Evolutionary conservation across 1,140 invertebrate species (phyloP).

Genomic region (Cydia amplana): DNA sequence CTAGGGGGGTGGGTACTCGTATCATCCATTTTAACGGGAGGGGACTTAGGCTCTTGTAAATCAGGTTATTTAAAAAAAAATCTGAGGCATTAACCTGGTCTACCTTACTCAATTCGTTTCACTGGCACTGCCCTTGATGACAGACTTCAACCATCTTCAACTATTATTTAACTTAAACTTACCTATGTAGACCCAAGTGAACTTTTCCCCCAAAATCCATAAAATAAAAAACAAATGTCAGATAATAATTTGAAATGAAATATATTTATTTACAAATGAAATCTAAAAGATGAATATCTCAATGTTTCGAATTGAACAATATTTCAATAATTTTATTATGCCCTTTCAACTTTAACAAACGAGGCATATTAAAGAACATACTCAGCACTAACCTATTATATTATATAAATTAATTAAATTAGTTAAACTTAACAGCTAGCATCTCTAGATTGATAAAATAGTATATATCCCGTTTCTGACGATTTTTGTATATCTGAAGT

Average conservation of each 20-base stretch:
- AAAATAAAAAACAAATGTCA: slow-evolving; percentile 46
- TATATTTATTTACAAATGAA: slow-evolving; percentile 70
- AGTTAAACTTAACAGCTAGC: slow-evolving; percentile 75
- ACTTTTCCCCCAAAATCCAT: slow-evolving; percentile 7
- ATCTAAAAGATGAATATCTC: slow-evolving; percentile 54
- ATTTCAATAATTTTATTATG: slow-evolving; percentile 63
- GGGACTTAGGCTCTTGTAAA: too few relatives aligned
- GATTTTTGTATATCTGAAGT: slow-evolving; percentile 99
- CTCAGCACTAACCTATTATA: slow-evolving; percentile 55
- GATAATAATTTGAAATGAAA: slow-evolving; percentile 67
- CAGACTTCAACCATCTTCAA: too few relatives aligned
- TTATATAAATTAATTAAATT: slow-evolving; percentile 71
- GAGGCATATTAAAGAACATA: slow-evolving; percentile 63
- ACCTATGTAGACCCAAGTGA: too few relatives aligned
- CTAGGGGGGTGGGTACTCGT: too few relatives aligned
- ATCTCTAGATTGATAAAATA: slow-evolving; percentile 99
- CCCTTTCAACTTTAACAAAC: slow-evolving; percentile 74
- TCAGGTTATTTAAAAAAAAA: too few relatives aligned
- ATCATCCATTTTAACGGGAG: too few relatives aligned
- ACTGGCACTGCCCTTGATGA: too few relatives aligned
- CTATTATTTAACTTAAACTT: too few relatives aligned
- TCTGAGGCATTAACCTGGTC: too few relatives aligned
- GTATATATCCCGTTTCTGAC: slow-evolving; percentile 99
- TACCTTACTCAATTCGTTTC: too few relatives aligned
- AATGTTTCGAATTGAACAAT: slow-evolving; percentile 61